Evolutionary conservation across 1,140 invertebrate genomes (phyloP).

Genomic region (Bilobella aurantiaca): DNA sequence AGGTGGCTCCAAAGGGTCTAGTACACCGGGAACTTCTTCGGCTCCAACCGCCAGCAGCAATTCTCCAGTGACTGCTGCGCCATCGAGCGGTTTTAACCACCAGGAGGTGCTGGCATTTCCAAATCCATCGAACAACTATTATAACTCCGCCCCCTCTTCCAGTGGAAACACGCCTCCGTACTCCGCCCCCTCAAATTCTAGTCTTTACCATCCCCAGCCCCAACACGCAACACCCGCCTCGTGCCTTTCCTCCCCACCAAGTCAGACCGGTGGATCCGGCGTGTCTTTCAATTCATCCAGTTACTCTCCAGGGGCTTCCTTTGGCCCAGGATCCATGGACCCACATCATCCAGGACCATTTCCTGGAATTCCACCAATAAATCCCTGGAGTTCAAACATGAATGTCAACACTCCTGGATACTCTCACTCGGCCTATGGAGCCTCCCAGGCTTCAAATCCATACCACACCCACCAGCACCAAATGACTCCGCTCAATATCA

Average conservation of each 20-base stretch:
- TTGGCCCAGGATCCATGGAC: conserved; percentile 17
- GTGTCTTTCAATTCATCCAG: conserved; percentile 33
- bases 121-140: conserved; percentile 5
- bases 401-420: background rate
- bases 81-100: background rate
- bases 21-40: background rate
- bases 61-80: conserved; percentile 8
- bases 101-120: background rate
- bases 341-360: conserved; percentile 15
- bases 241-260: conserved; percentile 35
- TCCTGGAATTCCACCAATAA: conserved; percentile 21
- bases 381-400: conserved; percentile 25
- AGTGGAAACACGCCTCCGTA: background rate
- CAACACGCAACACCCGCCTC: conserved; percentile 34
- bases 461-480: conserved; percentile 12
- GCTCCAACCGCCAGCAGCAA: conserved; percentile 4
- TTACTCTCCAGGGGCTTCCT: conserved; percentile 8
- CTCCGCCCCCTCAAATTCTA: conserved; percentile 14
- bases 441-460: conserved; percentile 11
- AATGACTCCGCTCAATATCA: conserved; percentile 11
- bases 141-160: conserved; percentile 11
- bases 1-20: conserved; percentile 3
- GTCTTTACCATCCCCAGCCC: conserved; percentile 36
- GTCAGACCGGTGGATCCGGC: conserved; percentile 31
- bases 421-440: conserved; percentile 5